These are phyloP conservation scores for Propsilocerus akamusi DNA, from an alignment of 1,140 invertebrate species.

Conservation along the genomic window DNA sequence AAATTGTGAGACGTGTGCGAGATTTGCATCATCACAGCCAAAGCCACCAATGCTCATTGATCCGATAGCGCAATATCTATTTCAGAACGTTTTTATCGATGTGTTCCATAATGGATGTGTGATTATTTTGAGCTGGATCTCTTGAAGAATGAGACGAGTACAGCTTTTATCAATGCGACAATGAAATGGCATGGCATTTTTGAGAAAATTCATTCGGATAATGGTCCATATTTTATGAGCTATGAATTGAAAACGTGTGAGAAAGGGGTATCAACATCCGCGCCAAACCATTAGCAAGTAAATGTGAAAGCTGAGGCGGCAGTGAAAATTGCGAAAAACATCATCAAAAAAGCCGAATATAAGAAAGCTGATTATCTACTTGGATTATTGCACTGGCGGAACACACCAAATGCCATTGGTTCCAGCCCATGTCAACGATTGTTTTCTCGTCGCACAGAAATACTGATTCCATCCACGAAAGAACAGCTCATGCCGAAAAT, in stretches of 20 bases:
- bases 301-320: no score
- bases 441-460: no score
- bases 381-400: no score
- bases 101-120: constrained; percentile 1
- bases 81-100: constrained; percentile 7
- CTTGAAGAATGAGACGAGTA: constrained; percentile 8
- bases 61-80: neutral
- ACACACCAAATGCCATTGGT: no score
- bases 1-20: neutral
- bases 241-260: constrained; percentile 11
- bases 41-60: constrained; percentile 1
- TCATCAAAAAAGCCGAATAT: constrained; percentile 15
- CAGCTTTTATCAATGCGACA: constrained; percentile 9
- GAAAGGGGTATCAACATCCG: constrained; percentile 10
- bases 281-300: constrained; percentile 13
- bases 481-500: no score
- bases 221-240: constrained; percentile 9
- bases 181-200: constrained; percentile 13
- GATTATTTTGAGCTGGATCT: constrained; percentile 10
- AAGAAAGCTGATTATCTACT: no score
- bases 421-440: no score
- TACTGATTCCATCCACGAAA: no score
- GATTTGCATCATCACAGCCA: neutral
- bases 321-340: constrained; percentile 15
- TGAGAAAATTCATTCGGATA: constrained; percentile 10